phyloP scores from a whole-genome alignment of 2,113 vertebrate species.

The Anas platyrhynchos region DNA sequence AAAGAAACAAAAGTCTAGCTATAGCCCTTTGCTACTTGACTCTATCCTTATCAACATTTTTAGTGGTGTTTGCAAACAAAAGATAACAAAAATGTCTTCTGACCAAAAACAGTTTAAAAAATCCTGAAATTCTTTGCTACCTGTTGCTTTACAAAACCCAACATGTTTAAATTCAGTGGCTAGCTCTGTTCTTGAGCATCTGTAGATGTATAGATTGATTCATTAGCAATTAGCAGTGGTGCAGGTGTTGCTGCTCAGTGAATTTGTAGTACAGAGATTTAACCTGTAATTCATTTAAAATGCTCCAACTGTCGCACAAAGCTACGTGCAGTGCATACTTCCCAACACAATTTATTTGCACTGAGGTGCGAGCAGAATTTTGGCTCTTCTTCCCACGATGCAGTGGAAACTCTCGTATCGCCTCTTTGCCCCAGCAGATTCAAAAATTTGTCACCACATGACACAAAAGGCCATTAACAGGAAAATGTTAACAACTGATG shows the following conservation, averaged over 20 bases:
- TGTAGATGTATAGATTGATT: not conserved
- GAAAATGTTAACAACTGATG: not conserved
- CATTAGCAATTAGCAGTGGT: not conserved
- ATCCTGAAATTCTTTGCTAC: not conserved
- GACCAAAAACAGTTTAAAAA: not conserved
- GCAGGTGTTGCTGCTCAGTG: not conserved
- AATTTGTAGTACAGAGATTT: not conserved
- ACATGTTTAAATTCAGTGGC: accelerated
- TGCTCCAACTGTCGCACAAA: not conserved
- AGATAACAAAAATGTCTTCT: not conserved
- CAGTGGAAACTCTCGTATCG: not conserved
- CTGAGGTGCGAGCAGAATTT: not conserved
- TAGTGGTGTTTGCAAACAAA: not conserved
- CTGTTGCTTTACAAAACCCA: not conserved
- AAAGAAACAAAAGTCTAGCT: not conserved
- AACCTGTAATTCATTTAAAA: not conserved
- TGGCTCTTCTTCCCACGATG: too few species aligned
- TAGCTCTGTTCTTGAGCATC: not conserved
- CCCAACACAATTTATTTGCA: not conserved
- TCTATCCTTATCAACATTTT: not conserved
- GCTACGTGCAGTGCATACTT: not conserved
- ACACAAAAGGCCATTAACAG: accelerated
- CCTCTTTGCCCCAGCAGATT: not conserved
- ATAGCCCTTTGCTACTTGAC: not conserved
- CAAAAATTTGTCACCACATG: not conserved